Conservation (phyloP, 2,113 vertebrate genomes). For the Labrus mixtus region DNA sequence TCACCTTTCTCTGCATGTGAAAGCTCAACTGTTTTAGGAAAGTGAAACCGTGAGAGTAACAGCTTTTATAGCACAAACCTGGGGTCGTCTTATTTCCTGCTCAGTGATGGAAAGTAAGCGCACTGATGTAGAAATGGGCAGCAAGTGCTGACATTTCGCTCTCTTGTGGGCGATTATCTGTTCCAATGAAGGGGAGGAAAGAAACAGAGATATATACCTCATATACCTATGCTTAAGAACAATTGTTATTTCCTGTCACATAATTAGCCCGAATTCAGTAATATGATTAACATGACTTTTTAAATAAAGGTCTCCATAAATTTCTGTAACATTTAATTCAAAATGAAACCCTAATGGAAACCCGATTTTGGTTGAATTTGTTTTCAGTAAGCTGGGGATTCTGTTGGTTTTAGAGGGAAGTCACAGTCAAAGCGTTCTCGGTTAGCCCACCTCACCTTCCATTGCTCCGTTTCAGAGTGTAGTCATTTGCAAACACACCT, state of each 20-base stretch:
- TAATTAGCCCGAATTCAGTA: not conserved
- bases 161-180: conserved; percentile 51
- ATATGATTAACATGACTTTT: not conserved
- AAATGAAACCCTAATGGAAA: conserved; percentile 41
- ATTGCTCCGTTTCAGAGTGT: conserved; percentile 62
- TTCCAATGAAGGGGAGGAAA: conserved; percentile 65
- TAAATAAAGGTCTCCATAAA: not conserved
- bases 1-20: conserved; percentile 1
- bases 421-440: conserved; percentile 66
- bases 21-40: conserved; percentile 21
- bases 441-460: conserved; percentile 75
- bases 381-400: conserved; percentile 69
- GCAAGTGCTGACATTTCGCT: conserved; percentile 51
- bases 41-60: conserved; percentile 46
- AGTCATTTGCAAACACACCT: conserved; percentile 72
- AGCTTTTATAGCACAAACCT: conserved; percentile 37
- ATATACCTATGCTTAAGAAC: not conserved
- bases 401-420: conserved; percentile 74
- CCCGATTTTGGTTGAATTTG: not conserved
- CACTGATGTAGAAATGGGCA: conserved; percentile 51
- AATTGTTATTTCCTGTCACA: not conserved
- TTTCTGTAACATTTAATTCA: conserved; percentile 14
- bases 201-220: not conserved
- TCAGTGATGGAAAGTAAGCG: conserved; percentile 65
- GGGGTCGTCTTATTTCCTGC: conserved; percentile 59